A percentile compares a stretch with the other conserved stretches of the same genome.
Conservation (phyloP, 2,113 vertebrate genomes). For the Numenius arquata region DNA sequence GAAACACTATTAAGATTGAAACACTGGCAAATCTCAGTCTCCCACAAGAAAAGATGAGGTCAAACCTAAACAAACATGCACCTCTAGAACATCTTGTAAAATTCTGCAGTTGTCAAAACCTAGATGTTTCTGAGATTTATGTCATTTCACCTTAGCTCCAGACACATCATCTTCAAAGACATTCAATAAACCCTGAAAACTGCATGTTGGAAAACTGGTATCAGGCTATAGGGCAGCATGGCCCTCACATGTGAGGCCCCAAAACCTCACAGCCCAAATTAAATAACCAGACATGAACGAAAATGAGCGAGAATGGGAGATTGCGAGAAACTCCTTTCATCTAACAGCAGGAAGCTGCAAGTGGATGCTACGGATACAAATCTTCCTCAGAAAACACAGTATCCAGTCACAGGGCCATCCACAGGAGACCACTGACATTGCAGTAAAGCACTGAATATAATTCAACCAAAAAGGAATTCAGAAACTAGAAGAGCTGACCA, state of each 20-base stretch:
- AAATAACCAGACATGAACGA: neutral
- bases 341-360: neutral
- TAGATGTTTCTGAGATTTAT: neutral
- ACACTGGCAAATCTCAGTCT: neutral
- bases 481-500: neutral
- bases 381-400: accelerated
- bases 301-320: neutral
- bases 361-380: neutral
- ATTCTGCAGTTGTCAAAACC: neutral
- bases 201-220: neutral
- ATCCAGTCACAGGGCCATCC: neutral
- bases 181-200: neutral
- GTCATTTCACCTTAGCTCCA: neutral
- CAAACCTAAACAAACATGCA: neutral
- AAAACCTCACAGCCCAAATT: neutral
- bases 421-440: accelerated
- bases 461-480: neutral
- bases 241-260: no score
- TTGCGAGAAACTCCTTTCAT: neutral
- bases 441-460: neutral
- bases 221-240: neutral
- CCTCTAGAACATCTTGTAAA: neutral
- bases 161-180: neutral
- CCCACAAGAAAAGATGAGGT: neutral
- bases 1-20: neutral